phyloP scores from a whole-genome alignment of 2,797 vertebrate genomes.

The Muscicapa striata region DNA sequence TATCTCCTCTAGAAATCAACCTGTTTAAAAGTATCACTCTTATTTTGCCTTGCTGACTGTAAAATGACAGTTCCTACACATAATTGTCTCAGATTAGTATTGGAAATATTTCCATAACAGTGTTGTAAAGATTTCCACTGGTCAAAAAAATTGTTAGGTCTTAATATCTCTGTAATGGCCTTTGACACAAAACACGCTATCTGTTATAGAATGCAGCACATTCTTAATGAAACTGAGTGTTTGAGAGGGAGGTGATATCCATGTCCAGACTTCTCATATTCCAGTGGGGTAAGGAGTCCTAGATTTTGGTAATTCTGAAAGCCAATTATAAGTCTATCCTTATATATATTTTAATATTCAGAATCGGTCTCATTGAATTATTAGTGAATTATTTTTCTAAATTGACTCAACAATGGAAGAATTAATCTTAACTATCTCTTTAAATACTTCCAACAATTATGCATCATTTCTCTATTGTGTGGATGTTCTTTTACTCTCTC shows the following conservation, averaged over 20 bases:
- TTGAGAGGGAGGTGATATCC: neutral
- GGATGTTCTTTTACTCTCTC: neutral
- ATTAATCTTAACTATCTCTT: neutral
- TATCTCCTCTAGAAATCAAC: neutral
- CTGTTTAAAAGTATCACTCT: neutral
- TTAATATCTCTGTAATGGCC: neutral
- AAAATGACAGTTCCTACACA: neutral
- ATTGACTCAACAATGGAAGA: neutral
- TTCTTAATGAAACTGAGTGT: neutral
- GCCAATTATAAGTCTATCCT: neutral
- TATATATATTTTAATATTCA: neutral
- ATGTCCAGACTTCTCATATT: neutral
- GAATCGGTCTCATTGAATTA: neutral
- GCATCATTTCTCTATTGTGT: neutral
- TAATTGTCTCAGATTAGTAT: neutral
- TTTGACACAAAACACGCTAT: neutral
- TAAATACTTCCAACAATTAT: neutral
- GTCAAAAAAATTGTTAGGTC: neutral
- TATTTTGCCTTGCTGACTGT: neutral
- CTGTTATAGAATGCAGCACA: neutral
- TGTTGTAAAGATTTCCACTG: neutral
- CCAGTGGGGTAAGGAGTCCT: fast-evolving
- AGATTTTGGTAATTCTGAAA: neutral
- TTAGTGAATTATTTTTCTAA: neutral
- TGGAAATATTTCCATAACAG: neutral